Evolutionary conservation across 2,888 invertebrate genomes (phyloP), one percentile per base, ranked within the genome.

Genomic region (Mythimna vitellina): DNA sequence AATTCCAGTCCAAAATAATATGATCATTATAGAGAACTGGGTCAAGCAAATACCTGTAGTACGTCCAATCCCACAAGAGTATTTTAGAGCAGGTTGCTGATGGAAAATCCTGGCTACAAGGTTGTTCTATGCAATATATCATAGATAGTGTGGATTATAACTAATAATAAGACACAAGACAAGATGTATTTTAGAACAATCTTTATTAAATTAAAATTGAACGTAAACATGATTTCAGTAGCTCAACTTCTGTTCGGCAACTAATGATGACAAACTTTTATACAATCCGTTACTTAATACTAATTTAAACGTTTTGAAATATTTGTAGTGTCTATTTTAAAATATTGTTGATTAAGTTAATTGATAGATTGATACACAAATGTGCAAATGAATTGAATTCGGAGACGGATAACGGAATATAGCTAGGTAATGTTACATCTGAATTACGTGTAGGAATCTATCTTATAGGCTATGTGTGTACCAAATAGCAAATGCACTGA

Each of bases 141-240:
- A 5, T 5, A 14, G 14, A 14, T 46, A 46, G 17, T 17, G 46
- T 14, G 17, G 46, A 25, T 38, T 20, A 7, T 5, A 14, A 14
- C n/a, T 66, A 10, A 17, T 8, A 32, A 46, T 54, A n/a, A 78
- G 17, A 72, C 20, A 70, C 12, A 32, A 49, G 22, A 71, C 22
- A 53, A 29, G n/a, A 6, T 58, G 12, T 53, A n/a, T 32, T 35
- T 8, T 1, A 12, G 7, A 25, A 38, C 12, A 29, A 46, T 10
- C 10, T 76, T 73, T 76, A 76, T 79, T 76, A 0, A n/a, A 61
- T 49, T 17, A 54, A 29, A 29, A 25, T 22, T 12, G 20, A 38
- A 46, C 5, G 14, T 22, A n/a, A 35, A 73, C 38, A 71, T 32
- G 22, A 25, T 29, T 78, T 78, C 10, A 63, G 51, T 17, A 78